phyloP scores from a whole-genome alignment of 2,888 invertebrate genomes.

The Mesodorylaimus sp. region DNA sequence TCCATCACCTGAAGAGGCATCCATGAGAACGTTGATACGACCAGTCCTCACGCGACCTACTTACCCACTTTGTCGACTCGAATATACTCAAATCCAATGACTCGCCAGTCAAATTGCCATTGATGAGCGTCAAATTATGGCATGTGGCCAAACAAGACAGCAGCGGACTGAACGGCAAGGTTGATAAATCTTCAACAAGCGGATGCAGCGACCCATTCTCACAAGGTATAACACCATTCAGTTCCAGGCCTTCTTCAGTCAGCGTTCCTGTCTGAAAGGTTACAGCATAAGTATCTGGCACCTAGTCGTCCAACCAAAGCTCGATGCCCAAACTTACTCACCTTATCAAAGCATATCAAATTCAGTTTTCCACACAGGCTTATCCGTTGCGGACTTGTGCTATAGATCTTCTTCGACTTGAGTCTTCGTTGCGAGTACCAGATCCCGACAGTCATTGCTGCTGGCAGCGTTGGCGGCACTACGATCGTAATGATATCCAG shows the following conservation, averaged over 20 bases:
- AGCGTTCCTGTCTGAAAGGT: constrained; percentile 34
- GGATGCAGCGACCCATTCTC: too few relatives aligned
- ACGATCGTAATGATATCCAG: constrained; percentile 79
- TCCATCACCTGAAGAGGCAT: too few relatives aligned
- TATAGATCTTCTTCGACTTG: constrained; percentile 35
- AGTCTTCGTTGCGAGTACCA: constrained; percentile 35
- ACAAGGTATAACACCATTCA: constrained; percentile 12
- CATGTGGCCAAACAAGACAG: constrained; percentile 70
- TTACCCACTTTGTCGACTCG: too few relatives aligned
- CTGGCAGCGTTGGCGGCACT: constrained; percentile 75
- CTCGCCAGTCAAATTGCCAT: constrained; percentile 66
- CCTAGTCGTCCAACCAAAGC: too few relatives aligned
- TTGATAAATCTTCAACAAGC: too few relatives aligned
- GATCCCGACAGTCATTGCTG: constrained; percentile 39
- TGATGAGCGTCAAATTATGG: constrained; percentile 72
- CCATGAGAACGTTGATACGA: too few relatives aligned
- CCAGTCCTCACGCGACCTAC: too few relatives aligned
- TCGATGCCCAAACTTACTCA: too few relatives aligned
- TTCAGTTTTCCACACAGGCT: constrained; percentile 37
- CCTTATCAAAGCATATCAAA: constrained; percentile 37
- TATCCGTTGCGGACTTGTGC: constrained; percentile 37
- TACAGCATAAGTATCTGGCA: too few relatives aligned
- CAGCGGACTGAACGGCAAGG: too few relatives aligned
- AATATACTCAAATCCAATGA: constrained; percentile 87
- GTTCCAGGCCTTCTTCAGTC: constrained; percentile 30